Evolutionary conservation across 1,140 invertebrate species (phyloP).

Genomic region (Caenorhabditis inopinata): DNA sequence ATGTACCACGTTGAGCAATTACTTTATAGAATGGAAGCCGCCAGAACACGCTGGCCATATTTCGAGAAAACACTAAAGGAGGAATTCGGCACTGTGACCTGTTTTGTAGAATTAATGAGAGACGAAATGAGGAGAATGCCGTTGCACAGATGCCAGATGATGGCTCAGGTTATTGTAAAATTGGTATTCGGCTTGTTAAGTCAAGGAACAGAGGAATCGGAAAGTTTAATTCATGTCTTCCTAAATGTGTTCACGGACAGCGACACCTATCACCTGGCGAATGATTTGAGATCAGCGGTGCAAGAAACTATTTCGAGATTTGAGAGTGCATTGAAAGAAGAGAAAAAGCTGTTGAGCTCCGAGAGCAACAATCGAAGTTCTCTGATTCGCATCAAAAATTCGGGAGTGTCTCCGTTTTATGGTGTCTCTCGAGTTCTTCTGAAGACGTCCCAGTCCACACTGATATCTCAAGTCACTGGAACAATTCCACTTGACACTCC

Average conservation of each 20-base stretch:
- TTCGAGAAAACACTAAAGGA: not conserved
- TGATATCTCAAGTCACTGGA: not conserved
- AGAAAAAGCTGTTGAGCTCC: not conserved
- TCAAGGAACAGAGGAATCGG: not conserved
- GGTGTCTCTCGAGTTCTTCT: not conserved
- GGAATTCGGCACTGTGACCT: not conserved
- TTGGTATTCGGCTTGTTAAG: not conserved
- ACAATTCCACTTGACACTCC: not conserved
- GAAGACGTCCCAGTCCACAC: not conserved
- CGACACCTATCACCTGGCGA: not conserved
- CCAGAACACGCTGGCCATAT: not conserved
- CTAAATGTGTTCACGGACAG: slow-evolving; percentile 13
- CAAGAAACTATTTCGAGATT: slow-evolving; percentile 3
- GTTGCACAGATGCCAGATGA: slow-evolving; percentile 6
- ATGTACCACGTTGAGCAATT: not conserved
- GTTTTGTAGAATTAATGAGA: not conserved
- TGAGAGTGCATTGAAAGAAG: not conserved
- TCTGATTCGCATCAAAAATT: not conserved
- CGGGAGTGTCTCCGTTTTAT: not conserved
- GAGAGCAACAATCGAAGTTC: not conserved
- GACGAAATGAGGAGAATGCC: not conserved
- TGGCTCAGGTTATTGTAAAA: slow-evolving; percentile 6
- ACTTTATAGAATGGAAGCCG: not conserved
- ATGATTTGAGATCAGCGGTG: not conserved
- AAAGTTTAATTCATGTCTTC: not conserved